A percentile compares a stretch with the other conserved stretches of the same genome.
These are phyloP conservation scores for Rutpela maculata DNA, from an alignment of 2,888 invertebrate species.

Conservation along the genomic window DNA sequence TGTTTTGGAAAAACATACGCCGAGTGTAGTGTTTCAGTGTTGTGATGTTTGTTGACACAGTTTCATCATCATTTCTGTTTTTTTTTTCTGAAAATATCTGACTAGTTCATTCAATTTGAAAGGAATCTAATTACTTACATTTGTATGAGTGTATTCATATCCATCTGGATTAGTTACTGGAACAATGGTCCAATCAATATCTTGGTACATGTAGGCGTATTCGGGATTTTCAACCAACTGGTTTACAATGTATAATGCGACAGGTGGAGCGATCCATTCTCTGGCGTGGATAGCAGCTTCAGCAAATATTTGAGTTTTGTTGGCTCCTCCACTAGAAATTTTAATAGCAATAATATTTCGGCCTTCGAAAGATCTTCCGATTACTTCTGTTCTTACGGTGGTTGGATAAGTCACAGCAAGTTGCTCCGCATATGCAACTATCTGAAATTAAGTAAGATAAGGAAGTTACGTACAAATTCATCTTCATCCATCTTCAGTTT, in stretches of 20 bases:
- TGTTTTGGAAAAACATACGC: too few species aligned
- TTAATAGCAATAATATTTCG: conserved; percentile 78
- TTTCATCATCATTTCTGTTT: too few species aligned
- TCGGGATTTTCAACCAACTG: conserved; percentile 78
- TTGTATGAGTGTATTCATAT: conserved; percentile 77
- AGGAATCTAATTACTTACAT: conserved; percentile 65
- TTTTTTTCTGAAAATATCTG: too few species aligned
- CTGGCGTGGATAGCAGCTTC: conserved; percentile 80
- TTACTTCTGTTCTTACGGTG: conserved; percentile 75
- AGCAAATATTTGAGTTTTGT: conserved; percentile 78
- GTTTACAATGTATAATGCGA: conserved; percentile 80
- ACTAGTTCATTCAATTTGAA: too few species aligned
- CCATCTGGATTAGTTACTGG: conserved; percentile 85
- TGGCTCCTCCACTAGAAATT: conserved; percentile 76
- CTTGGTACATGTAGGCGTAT: conserved; percentile 77
- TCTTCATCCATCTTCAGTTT: too few species aligned
- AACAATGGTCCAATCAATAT: conserved; percentile 80
- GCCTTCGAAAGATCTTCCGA: conserved; percentile 78
- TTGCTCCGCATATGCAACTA: conserved; percentile 72
- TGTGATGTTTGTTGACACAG: too few species aligned
- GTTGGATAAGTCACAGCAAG: conserved; percentile 74
- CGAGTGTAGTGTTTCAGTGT: too few species aligned
- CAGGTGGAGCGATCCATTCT: conserved; percentile 83
- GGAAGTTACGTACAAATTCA: neutral
- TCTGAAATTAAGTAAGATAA: conserved; percentile 47